Base-by-base conservation (phyloP, 2,888 invertebrate genomes). In the Nemapogon koenigi region DNA sequence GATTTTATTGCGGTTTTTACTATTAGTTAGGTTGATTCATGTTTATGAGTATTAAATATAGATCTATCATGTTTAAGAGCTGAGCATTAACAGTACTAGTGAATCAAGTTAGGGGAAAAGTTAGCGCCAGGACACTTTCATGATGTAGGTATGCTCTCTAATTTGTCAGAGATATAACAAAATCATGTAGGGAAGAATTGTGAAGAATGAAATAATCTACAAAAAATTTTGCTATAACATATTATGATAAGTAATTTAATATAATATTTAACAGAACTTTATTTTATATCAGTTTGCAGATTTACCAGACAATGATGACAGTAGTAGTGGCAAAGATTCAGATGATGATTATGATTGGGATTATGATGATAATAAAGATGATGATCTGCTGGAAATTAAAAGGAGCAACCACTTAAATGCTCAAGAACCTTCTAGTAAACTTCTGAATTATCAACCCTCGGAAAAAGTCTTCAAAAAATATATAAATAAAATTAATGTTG, bases 401-500 rank as follows among this genome's bases (percentile, higher is more conserved):
- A 66, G 54, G 43, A 62, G 56, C 42, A 51, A 55, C 6, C 58
- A 61, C 44, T 41, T 54, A 15, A 87, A 87, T 54, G 51, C 67
- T 2, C 86, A 87, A 62, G 62, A 59, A 27, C 61, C 62, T 11
- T 81, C 84, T 1, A 82, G 73, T 35, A 88, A 87, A 65, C 51
- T 89, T 4, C 82, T 70, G 33, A 82, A 80, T 40, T 92, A 82
- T 54, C 94, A 94, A 59, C 92, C 94, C 0, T 81, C 82, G 18
- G 91, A 93, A 42, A 94, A 94, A 52, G 56, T 92, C 0, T 85
- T 91, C 43, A 86, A 87, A 44, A 90, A 88, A 54, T 94, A 86
- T 57, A 75, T 87, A 0, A 84, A 90, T 46, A 92, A 89, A 70
- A 91, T 95, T 16, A 93, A 91, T 67, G 83, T 94, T 0, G 91